Conservation (phyloP, 2,797 vertebrate genomes). For the Thamnophis elegans region DNA sequence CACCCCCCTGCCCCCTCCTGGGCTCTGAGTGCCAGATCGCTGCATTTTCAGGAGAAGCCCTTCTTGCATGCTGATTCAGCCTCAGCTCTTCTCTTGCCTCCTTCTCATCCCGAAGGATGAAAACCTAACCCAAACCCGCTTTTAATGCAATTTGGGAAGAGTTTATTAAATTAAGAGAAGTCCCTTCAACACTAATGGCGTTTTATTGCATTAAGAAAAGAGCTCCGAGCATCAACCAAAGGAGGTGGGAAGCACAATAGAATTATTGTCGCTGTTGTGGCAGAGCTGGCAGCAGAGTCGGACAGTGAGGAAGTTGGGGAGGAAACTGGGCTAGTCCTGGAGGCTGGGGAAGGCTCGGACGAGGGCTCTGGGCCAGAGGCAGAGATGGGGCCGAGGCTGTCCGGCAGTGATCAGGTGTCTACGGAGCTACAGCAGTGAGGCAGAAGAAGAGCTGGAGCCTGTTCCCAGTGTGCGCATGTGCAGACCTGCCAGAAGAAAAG, state of each 20-base stretch:
- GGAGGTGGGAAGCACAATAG: not conserved
- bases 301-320: too few species aligned
- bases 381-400: too few species aligned
- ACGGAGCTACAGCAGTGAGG: too few species aligned
- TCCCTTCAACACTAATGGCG: constrained; percentile 14
- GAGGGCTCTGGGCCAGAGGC: too few species aligned
- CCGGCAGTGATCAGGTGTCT: too few species aligned
- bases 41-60: not conserved
- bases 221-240: not conserved
- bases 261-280: not conserved
- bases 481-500: too few species aligned
- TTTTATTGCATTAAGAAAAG: constrained; percentile 12
- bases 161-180: constrained; percentile 14
- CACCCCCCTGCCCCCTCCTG: constrained; percentile 13
- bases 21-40: constrained; percentile 33
- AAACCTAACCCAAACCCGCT: not conserved
- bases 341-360: too few species aligned
- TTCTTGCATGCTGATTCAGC: not conserved
- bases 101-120: not conserved
- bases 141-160: not conserved
- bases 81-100: not conserved
- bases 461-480: too few species aligned
- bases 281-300: too few species aligned
- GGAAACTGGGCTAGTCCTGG: too few species aligned
- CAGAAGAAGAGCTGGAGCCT: too few species aligned